Base-by-base conservation (phyloP, 1,140 invertebrate species). In the Aphis gossypii region DNA sequence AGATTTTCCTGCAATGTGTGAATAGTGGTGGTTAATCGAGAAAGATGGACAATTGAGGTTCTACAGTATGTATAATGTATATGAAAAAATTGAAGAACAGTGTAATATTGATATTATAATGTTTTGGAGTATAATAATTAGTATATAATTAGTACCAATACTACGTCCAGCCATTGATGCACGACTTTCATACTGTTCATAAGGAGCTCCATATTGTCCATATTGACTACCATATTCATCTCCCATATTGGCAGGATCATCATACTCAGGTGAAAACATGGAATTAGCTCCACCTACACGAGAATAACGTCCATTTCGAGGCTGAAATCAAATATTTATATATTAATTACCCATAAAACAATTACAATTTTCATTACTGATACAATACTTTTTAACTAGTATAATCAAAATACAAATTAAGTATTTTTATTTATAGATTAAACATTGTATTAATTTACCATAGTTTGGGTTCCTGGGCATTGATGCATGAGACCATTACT, bases 231-330 rank as follows among this genome's bases (percentile, higher is more conserved):
- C 97, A 95, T 98, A 98, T 95, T 98, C 97, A 95, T 98, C 97
- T 7, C 97, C 97, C 95, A 97, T 98, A 95, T 98, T 98, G 44
- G 98, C 98, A n/a, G 98, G 98, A 95, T 98, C 98, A 95, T 98
- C 98, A 95, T 98, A 98, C 96, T 98, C 97, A 82, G 97, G 97
- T 83, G 96, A 96, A 94, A 96, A 96, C 84, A 96, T 96, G 48
- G 95, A 96, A 87, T 95, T 95, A 51, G 95, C 95, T 44, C 95
- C 95, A 92, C 94, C 95, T 93, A 95, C 96, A 94, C 97, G 96
- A 25, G 96, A 97, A 94, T 97, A 98, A 94, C 97, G 97, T 94
- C 97, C 97, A 94, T 97, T 97, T 93, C 97, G 96, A 86, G 97
- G 97, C 97, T 97, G 94, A 18, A 94, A 94, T 30, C 44, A 94